Evolutionary conservation across 2,888 invertebrate genomes (phyloP), one percentile per base, ranked within the genome.

Genomic region (Epistrophe eligans): DNA sequence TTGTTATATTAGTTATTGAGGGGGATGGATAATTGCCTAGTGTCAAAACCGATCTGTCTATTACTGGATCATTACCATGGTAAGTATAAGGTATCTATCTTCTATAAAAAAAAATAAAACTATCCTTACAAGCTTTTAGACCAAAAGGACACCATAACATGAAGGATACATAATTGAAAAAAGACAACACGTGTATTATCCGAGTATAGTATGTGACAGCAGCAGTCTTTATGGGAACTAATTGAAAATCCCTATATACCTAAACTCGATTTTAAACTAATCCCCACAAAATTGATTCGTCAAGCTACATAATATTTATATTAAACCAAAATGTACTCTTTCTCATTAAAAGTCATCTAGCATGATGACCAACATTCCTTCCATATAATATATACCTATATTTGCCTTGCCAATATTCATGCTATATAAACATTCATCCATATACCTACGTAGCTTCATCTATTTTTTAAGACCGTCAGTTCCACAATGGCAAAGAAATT

Each of bases 401-500:
- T 48, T 66, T 43, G 24, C 62, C 62, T 45, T 64, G 32, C 17
- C 67, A 67, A 67, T 66, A 66, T 48, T 48, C 2, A 8, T 13
- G 3, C 17, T 50, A 19, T 38, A 35, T 32, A n/a, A n/a, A 9
- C 50, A 35, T 28, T 10, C 13, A 17, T 71, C 24, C 17, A 38
- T 10, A 11, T 11, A 7, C 3, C 0, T 15, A 40, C 38, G 3
- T 55, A 32, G 55, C 10, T 48, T 32, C 11, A 48, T 48, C 32
- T 11, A 66, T 40, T 70, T 70, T 55, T 35, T 24, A 24, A 62
- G 64, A 17, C 70, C 58, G 74, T 79, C 84, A 66, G 38, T 45
- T 71, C 79, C 84, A 80, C 84, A 84, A 84, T 71, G 55, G 35
- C 70, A 60, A 67, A 50, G 64, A 66, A 79, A 80, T 55, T 76